Evolutionary conservation across 2,113 vertebrate species (phyloP).

Genomic region (Neodontobutis hainanensis): DNA sequence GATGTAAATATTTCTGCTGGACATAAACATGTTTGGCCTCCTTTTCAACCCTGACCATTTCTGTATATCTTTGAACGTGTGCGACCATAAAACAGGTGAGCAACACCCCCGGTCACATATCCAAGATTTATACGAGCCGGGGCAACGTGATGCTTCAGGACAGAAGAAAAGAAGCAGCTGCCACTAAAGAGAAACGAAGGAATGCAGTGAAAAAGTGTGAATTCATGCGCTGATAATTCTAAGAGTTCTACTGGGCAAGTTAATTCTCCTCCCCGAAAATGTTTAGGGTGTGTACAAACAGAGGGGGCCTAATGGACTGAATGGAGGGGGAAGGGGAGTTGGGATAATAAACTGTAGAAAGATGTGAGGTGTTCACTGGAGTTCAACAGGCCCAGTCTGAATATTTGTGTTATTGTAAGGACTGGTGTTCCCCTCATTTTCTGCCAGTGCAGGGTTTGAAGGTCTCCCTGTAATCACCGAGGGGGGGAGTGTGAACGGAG

Average conservation of each 20-base stretch:
- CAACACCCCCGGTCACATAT: not conserved
- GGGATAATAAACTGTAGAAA: constrained; percentile 33
- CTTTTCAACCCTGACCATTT: constrained; percentile 25
- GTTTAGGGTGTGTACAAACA: constrained; percentile 62
- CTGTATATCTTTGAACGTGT: constrained; percentile 27
- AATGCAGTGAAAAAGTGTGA: constrained; percentile 33
- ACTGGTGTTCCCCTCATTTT: constrained; percentile 21
- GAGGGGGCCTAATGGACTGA: constrained; percentile 61
- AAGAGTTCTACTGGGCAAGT: constrained; percentile 11
- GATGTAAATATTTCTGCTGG: constrained; percentile 67
- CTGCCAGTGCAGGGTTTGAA: constrained; percentile 20
- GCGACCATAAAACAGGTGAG: constrained; percentile 35
- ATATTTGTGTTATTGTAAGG: constrained; percentile 52
- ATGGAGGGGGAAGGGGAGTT: constrained; percentile 11
- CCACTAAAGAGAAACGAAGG: constrained; percentile 5
- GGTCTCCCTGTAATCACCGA: constrained; percentile 34
- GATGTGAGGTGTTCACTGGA: constrained; percentile 21
- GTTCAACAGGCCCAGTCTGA: constrained; percentile 42
- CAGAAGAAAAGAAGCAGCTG: not conserved
- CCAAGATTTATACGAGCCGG: not conserved
- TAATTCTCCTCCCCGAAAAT: constrained; percentile 29
- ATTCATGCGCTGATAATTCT: constrained; percentile 35
- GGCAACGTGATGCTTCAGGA: not conserved
- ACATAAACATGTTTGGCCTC: constrained; percentile 62
- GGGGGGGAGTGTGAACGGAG: constrained; percentile 14